Evolutionary conservation across 2,888 invertebrate genomes (phyloP).

Genomic region (Muscina levida): DNA sequence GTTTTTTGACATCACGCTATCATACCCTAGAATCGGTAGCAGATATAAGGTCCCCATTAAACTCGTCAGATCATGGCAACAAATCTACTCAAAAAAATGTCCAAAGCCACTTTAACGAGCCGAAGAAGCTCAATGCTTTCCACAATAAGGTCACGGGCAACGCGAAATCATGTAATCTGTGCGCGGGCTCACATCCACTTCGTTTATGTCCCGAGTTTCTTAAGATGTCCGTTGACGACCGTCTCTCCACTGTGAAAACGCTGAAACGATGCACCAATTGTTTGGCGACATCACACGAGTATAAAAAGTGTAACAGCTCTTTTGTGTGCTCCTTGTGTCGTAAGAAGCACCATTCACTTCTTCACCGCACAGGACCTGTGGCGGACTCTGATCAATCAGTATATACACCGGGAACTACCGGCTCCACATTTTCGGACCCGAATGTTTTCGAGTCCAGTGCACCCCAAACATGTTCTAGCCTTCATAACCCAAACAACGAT

Average conservation of each 20-base stretch:
- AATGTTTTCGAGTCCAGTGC: no score
- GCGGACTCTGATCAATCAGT: no score
- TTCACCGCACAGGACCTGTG: no score
- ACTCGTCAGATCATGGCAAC: no score
- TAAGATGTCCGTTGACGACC: slow-evolving; percentile 22
- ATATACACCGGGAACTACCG: no score
- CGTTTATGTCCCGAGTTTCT: slow-evolving; percentile 12
- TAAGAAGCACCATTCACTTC: no score
- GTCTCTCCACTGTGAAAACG: neutral
- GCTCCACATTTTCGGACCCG: no score
- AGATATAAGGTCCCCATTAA: slow-evolving; percentile 19
- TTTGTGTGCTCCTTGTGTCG: slow-evolving; percentile 20
- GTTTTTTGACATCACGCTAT: slow-evolving; percentile 23
- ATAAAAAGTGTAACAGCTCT: neutral
- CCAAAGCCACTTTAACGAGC: no score
- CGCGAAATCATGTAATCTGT: neutral
- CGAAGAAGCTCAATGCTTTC: slow-evolving; percentile 9
- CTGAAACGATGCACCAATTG: slow-evolving; percentile 27
- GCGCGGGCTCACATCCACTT: neutral
- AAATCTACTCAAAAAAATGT: no score
- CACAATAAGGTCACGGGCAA: neutral
- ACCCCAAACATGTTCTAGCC: no score
- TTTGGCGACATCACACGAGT: neutral
- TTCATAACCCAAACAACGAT: no score
- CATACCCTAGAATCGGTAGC: slow-evolving; percentile 29